Evolutionary conservation across 1,140 invertebrate species (phyloP), one percentile per base, ranked within the genome.

Genomic region (Drosophila insularis): DNA sequence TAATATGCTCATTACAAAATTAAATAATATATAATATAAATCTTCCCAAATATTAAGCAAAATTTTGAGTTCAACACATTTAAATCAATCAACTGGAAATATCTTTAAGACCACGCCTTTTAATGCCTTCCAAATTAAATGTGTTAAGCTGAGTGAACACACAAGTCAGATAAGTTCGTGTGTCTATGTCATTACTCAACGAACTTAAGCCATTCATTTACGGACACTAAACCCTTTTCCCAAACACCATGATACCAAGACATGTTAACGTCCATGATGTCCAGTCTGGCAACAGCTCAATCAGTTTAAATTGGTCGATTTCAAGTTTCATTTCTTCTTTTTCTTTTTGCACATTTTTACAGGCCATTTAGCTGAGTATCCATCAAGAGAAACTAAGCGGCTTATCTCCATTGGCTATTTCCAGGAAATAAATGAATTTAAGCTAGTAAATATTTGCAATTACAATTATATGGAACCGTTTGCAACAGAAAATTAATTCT

Each of bases 271-370:
- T 58, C n/a, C 54, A 56, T 35, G 32, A 10, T 32, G 31, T 56
- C 14, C 21, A 58, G n/a, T 14, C 14, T 17, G 27, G 27, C n/a
- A 58, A 58, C 27, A 58, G 55, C 55, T 58, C 55, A 58, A 58
- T 58, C 55, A 58, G 32, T 35, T 58, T 58, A 58, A 35, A 31
- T 58, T 35, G 55, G 43, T 58, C 55, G 55, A 58, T 35, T 58
- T 50, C 31, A 35, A 58, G n/a, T 58, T 58, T 58, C 43, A 8
- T 21, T 8, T 50, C 8, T 10, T 21, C 43, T 46, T 32, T 56
- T n/a, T 17, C 10, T 35, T 11, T 31, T 32, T 32, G 14, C 31
- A 32, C 54, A 56, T 58, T 35, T 58, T 58, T 17, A 58, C 55
- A 35, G 32, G 31, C 14, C 55, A 58, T 58, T 58, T 58, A 58